A percentile compares a stretch with the other conserved stretches of the same genome.
Evolutionary conservation across 2,113 vertebrate species (phyloP).

Genomic region (Saccopteryx leptura): DNA sequence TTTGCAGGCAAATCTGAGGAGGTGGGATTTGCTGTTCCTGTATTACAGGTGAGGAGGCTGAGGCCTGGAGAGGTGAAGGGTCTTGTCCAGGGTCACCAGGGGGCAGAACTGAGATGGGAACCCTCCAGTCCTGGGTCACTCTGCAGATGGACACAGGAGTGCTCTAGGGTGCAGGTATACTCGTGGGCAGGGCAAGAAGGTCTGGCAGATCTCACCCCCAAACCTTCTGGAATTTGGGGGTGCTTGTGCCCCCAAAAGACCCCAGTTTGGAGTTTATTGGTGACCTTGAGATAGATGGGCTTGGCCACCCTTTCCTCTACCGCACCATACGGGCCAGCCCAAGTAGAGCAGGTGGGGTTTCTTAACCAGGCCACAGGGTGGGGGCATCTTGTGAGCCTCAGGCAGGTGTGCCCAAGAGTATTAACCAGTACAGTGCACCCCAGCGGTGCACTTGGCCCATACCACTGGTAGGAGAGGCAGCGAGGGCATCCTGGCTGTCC

Average conservation of each 20-base stretch:
- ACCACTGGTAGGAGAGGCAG: not conserved
- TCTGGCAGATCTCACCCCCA: not conserved
- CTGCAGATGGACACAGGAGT: not conserved
- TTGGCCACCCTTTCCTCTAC: not conserved
- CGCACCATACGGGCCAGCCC: not conserved
- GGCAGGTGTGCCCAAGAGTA: not conserved
- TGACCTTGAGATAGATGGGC: not conserved
- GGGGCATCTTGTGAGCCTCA: not conserved
- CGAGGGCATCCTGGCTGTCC: fast-evolving
- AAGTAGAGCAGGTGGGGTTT: fast-evolving
- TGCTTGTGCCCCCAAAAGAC: not conserved
- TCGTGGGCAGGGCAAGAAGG: not conserved
- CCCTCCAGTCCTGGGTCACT: not conserved
- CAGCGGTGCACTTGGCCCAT: fast-evolving
- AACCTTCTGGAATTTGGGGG: not conserved
- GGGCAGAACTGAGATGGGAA: not conserved
- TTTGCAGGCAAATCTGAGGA: fast-evolving
- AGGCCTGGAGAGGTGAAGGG: not conserved
- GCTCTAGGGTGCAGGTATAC: not conserved
- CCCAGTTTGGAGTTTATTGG: not conserved
- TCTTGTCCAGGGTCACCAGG: not conserved
- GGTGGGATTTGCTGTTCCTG: not conserved
- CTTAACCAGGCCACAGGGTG: not conserved
- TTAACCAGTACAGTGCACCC: too few relatives aligned
- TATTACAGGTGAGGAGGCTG: not conserved